Conservation (phyloP, 2,113 vertebrate genomes). For the Silurus meridionalis region DNA sequence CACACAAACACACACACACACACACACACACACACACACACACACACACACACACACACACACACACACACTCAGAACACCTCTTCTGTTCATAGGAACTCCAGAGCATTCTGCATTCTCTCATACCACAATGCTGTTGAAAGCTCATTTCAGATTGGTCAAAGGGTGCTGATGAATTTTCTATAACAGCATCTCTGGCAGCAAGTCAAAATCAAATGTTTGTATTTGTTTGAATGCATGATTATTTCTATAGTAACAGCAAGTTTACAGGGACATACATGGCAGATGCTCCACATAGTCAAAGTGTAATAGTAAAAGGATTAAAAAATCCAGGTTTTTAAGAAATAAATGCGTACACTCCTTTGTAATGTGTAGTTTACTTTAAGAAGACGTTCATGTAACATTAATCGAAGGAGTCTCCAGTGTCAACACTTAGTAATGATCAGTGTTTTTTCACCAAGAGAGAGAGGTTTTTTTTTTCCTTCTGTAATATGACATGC, state of each 20-base stretch:
- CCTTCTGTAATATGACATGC: background rate
- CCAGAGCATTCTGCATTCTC: background rate
- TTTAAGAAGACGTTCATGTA: background rate
- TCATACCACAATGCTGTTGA: background rate
- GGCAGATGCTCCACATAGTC: background rate
- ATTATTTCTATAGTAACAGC: background rate
- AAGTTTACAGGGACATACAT: background rate
- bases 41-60: conserved; percentile 56
- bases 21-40: conserved; percentile 68
- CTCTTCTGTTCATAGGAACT: background rate
- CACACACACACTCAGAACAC: conserved; percentile 62
- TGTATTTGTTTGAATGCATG: background rate
- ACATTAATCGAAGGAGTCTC: background rate
- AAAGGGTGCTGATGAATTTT: background rate
- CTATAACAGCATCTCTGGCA: background rate
- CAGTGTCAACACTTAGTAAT: background rate
- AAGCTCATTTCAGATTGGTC: conserved; percentile 1
- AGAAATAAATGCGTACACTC: background rate
- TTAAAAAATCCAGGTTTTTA: background rate
- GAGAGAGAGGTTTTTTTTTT: background rate
- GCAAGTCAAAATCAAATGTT: background rate
- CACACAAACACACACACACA: conserved; percentile 8
- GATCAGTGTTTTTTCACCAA: background rate
- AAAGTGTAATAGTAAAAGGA: background rate
- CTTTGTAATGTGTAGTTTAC: background rate